These are phyloP conservation scores for Hippoglossus stenolepis DNA, from an alignment of 2,113 vertebrate species.

Conservation along the genomic window DNA sequence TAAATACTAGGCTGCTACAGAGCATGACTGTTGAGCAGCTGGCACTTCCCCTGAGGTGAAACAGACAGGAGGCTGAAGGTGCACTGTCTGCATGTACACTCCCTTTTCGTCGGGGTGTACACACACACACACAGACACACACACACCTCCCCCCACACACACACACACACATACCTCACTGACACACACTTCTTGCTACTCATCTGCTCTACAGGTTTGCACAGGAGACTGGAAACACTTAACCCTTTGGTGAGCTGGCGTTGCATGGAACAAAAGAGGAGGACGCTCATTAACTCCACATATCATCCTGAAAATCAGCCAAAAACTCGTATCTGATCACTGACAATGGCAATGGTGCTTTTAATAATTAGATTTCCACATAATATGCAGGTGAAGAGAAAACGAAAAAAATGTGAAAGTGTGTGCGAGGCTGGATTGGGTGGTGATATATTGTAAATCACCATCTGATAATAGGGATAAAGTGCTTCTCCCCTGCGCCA, in stretches of 20 bases:
- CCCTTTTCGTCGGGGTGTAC: conserved; percentile 62
- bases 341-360: not conserved
- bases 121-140: conserved; percentile 7
- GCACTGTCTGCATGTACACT: conserved; percentile 69
- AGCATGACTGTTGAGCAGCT: conserved; percentile 51
- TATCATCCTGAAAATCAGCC: conserved; percentile 2
- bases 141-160: conserved; percentile 63
- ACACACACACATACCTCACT: conserved; percentile 62
- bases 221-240: conserved; percentile 69
- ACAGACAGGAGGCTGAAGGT: conserved; percentile 74
- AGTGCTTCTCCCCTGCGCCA: conserved; percentile 43
- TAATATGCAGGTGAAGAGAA: not conserved
- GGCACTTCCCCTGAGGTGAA: conserved; percentile 67
- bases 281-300: not conserved
- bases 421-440: conserved; percentile 5
- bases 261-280: conserved; percentile 1
- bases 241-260: conserved; percentile 54
- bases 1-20: conserved; percentile 49
- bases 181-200: conserved; percentile 60
- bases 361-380: conserved; percentile 3
- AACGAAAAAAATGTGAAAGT: not conserved
- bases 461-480: conserved; percentile 54
- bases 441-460: conserved; percentile 37
- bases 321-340: not conserved
- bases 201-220: conserved; percentile 76